Evolutionary conservation across 2,797 vertebrate genomes (phyloP), one percentile per base, ranked within the genome.

Genomic region (Toxotes lorentzi): DNA sequence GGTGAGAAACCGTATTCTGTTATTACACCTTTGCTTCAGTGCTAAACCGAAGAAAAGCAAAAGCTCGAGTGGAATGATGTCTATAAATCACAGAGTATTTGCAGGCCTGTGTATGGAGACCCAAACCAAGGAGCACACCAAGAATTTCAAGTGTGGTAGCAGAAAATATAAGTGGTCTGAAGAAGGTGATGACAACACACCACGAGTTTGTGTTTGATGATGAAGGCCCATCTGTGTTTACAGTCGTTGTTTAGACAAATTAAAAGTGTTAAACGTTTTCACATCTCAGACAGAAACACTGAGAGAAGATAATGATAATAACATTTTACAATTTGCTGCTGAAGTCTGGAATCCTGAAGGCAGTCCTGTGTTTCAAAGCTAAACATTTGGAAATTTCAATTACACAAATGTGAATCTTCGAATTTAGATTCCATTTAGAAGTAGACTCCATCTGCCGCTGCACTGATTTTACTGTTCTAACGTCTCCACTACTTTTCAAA

Each of bases 71-170:
- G 76, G 69, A 83, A 85, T 57, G 65, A 77, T 51, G 75, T 58
- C 80, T 78, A 86, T 89, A 89, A 92, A 87, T 89, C 91, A 86
- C 4, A 2, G n/a, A 12, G 63, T 35, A 64, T 69, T 80, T 76
- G 54, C 60, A 56, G 53, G 60, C 30, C 61, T 80, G 43, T 50
- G 69, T 78, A 72, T 70, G 63, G 79, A 43, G 27, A 82, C 2
- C 7, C 23, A 35, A 66, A 70, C 72, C 53, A 7, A 54, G 60
- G 21, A 67, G 61, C 73, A 17, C 69, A 73, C 14, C 16, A 41
- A 59, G 72, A 77, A 67, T 62, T 32, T 43, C 9, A 68, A 82
- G 41, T 16, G 0, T 34, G 24, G n/a, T 0, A 32, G 24, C n/a
- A 57, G n/a, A 32, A 74, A 71, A 57, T 14, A 35, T 0, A 70